phyloP scores from a whole-genome alignment of 1,140 invertebrate genomes.

The Orchestia grillus region DNA sequence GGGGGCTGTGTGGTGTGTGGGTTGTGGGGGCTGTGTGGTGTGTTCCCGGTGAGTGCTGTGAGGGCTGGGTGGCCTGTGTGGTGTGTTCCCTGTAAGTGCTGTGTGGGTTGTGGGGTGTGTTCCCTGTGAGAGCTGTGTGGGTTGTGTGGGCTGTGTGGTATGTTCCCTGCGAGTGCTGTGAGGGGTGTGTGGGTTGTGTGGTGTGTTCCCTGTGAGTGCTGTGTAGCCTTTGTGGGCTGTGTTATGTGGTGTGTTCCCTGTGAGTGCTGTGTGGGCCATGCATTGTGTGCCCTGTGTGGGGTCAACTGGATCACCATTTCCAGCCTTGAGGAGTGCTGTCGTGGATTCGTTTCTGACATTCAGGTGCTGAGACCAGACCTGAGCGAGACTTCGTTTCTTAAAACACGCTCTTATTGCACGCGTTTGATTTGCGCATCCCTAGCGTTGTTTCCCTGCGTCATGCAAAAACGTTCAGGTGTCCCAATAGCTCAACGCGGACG shows the following conservation, averaged over 20 bases:
- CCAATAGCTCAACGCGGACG: no score
- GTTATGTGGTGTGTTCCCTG: not conserved
- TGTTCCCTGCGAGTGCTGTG: not conserved
- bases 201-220: not conserved
- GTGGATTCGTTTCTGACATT: no score
- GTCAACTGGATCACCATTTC: no score
- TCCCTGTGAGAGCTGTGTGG: not conserved
- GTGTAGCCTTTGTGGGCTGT: not conserved
- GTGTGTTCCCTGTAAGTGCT: not conserved
- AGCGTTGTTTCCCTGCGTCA: no score
- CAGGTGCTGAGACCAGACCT: no score
- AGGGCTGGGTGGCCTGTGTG: not conserved
- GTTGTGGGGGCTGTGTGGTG: not conserved
- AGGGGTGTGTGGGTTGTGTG: not conserved
- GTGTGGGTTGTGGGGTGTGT: not conserved
- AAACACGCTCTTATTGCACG: no score
- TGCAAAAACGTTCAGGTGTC: no score
- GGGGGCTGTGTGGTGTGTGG: not conserved
- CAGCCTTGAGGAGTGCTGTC: no score
- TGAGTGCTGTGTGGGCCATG: not conserved
- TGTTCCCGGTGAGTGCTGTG: not conserved
- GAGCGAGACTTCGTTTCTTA: no score
- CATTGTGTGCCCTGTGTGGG: not conserved
- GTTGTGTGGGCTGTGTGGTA: not conserved
- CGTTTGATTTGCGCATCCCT: no score